phyloP scores from a whole-genome alignment of 2,113 vertebrate genomes.

The Malurus alboscapulatus region DNA sequence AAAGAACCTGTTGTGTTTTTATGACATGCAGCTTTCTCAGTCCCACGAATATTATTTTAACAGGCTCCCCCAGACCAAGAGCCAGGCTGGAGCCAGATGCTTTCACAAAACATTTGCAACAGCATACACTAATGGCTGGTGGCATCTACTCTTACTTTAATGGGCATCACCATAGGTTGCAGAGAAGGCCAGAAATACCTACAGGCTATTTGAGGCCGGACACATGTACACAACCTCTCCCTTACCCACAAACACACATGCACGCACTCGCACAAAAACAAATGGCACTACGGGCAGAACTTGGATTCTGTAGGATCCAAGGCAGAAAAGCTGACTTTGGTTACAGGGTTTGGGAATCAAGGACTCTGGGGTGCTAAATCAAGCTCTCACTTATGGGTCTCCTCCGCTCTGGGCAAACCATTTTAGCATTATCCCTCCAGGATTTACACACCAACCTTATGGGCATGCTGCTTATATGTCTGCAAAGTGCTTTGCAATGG shows the following conservation, averaged over 20 bases:
- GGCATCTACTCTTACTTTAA: neutral
- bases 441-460: neutral
- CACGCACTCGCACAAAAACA: neutral
- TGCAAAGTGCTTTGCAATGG: constrained; percentile 5
- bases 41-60: neutral
- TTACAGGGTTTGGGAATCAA: neutral
- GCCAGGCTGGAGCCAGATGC: constrained; percentile 7
- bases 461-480: neutral
- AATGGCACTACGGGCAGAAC: constrained; percentile 24
- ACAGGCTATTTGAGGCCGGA: neutral
- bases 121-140: neutral
- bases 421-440: neutral
- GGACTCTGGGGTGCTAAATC: neutral
- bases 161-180: neutral
- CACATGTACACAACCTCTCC: neutral
- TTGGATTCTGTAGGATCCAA: constrained; percentile 69
- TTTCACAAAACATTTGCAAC: constrained; percentile 14
- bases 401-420: neutral
- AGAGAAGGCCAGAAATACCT: constrained; percentile 8
- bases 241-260: neutral
- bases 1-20: neutral
- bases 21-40: neutral
- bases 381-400: neutral
- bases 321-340: constrained; percentile 23
- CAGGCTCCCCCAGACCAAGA: neutral